Percentiles rank a stretch among this genome's conserved stretches.
Conservation (phyloP, 2,113 vertebrate genomes). For the Ictalurus furcatus region DNA sequence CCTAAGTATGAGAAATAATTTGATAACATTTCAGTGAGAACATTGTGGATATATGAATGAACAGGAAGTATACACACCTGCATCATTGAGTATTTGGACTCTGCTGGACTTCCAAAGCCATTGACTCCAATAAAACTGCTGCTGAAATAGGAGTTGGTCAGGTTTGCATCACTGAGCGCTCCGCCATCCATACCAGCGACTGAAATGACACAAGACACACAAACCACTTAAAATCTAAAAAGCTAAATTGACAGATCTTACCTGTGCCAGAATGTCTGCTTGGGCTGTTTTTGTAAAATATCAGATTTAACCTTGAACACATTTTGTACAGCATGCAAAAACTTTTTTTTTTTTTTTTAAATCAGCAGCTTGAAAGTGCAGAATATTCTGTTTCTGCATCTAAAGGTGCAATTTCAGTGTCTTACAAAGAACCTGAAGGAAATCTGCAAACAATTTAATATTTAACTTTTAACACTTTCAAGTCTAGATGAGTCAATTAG, state of each 20-base stretch:
- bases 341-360: too few relatives aligned
- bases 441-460: neutral
- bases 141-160: slow-evolving; percentile 98
- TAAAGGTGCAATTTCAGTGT: neutral
- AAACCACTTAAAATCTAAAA: neutral
- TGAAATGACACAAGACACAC: slow-evolving; percentile 57
- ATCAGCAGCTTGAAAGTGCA: too few relatives aligned
- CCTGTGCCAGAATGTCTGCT: too few relatives aligned
- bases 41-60: neutral
- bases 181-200: slow-evolving; percentile 92
- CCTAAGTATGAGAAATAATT: neutral
- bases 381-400: neutral
- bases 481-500: too few relatives aligned
- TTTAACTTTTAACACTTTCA: too few relatives aligned
- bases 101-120: slow-evolving; percentile 95
- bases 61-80: slow-evolving; percentile 78
- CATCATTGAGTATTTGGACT: slow-evolving; percentile 97
- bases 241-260: neutral
- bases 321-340: neutral
- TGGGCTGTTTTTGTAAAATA: neutral
- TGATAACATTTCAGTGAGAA: neutral
- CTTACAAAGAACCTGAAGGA: neutral
- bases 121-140: slow-evolving; percentile 99
- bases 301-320: neutral
- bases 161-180: slow-evolving; percentile 86